Evolutionary conservation across 2,888 invertebrate species (phyloP).

Genomic region (Hecatera dysodea): DNA sequence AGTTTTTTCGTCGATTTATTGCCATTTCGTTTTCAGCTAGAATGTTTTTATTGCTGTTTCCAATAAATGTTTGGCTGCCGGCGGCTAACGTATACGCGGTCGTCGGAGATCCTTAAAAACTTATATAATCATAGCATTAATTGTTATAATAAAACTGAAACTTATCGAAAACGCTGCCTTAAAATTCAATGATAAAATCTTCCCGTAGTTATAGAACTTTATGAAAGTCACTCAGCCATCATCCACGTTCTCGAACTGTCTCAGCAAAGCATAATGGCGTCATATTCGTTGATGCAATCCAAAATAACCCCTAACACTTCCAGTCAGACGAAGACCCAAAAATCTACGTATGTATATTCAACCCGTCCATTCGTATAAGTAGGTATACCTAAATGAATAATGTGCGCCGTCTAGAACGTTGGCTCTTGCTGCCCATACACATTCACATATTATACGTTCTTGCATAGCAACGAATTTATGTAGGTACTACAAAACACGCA

Average conservation of each 20-base stretch:
- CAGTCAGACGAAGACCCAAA: conserved; percentile 46
- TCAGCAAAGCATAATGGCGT: neutral
- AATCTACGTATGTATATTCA: conserved; percentile 49
- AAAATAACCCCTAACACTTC: conserved; percentile 43
- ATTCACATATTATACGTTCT: conserved; percentile 41
- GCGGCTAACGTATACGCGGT: conserved; percentile 26
- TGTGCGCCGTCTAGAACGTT: conserved; percentile 55
- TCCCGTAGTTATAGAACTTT: neutral
- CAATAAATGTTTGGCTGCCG: conserved; percentile 39
- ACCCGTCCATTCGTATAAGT: conserved; percentile 24
- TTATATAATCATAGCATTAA: conserved; percentile 6
- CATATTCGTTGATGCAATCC: conserved; percentile 31
- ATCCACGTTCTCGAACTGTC: neutral
- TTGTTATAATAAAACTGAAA: neutral
- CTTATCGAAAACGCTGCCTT: neutral
- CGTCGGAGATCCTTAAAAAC: conserved; percentile 7
- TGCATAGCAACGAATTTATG: conserved; percentile 28
- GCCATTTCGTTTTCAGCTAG: conserved; percentile 43
- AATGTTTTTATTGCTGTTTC: conserved; percentile 46
- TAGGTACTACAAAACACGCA: conserved; percentile 17
- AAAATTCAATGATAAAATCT: neutral
- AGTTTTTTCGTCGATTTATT: conserved; percentile 55
- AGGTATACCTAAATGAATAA: conserved; percentile 59
- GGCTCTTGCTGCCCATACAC: conserved; percentile 51
- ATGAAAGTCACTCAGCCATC: neutral